Evolutionary conservation across 2,888 invertebrate genomes (phyloP).

Genomic region (Drosophila monieri): DNA sequence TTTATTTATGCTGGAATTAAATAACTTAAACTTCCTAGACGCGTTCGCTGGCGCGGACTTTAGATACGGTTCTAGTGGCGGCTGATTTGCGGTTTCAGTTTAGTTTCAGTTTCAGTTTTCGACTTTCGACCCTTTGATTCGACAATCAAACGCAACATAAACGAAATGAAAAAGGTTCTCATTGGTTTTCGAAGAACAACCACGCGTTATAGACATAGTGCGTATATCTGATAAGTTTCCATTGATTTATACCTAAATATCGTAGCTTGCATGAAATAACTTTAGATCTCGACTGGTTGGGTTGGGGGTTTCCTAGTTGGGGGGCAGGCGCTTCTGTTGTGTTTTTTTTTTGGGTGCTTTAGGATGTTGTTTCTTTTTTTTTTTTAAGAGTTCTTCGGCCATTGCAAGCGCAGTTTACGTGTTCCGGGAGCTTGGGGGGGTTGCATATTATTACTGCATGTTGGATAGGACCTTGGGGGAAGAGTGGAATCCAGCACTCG

Average conservation of each 20-base stretch:
- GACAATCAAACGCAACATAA: conserved; percentile 60
- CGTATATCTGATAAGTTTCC: conserved; percentile 66
- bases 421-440: conserved; percentile 38
- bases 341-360: conserved; percentile 15
- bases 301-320: conserved; percentile 31
- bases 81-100: conserved; percentile 43
- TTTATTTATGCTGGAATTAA: conserved; percentile 79
- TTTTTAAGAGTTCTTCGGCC: conserved; percentile 27
- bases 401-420: conserved; percentile 46
- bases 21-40: conserved; percentile 73
- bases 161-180: conserved; percentile 57
- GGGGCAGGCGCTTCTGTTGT: conserved; percentile 19
- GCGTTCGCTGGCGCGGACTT: conserved; percentile 51
- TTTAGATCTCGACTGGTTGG: conserved; percentile 46
- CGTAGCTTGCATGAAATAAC: conserved; percentile 68
- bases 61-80: conserved; percentile 72
- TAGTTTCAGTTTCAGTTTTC: conserved; percentile 40
- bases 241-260: conserved; percentile 66
- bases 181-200: conserved; percentile 63
- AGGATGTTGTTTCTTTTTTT: no score
- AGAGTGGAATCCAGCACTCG: conserved; percentile 21
- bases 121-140: conserved; percentile 19
- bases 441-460: conserved; percentile 41
- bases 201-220: conserved; percentile 73
- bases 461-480: conserved; percentile 35